Conservation (phyloP, 2,888 invertebrate genomes). For the Diarsia brunnea region DNA sequence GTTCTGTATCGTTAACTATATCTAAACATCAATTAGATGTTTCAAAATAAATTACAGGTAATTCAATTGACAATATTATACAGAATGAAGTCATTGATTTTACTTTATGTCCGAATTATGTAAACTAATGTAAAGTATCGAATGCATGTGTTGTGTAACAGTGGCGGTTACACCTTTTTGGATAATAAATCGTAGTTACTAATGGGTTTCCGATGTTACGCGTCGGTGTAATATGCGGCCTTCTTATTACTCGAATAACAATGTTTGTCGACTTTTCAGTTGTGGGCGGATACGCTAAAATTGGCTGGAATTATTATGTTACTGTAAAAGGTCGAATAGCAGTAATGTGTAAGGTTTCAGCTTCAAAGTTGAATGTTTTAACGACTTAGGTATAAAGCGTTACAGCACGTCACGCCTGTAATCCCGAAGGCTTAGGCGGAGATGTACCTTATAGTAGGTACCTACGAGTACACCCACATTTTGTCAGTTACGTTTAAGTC, state of each 20-base stretch:
- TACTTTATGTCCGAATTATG: conserved; percentile 63
- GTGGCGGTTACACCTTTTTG: conserved; percentile 39
- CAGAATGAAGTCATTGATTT: conserved; percentile 59
- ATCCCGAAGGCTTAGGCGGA: too few relatives aligned
- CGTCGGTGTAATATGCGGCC: conserved; percentile 70
- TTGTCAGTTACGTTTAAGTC: too few relatives aligned
- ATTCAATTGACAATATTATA: conserved; percentile 48
- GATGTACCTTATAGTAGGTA: too few relatives aligned
- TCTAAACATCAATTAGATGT: conserved; percentile 20
- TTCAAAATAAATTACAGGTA: conserved; percentile 42
- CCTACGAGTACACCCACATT: too few relatives aligned
- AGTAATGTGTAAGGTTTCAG: not conserved
- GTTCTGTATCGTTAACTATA: conserved; percentile 11
- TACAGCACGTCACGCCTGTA: too few relatives aligned
- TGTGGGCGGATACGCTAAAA: conserved; percentile 66
- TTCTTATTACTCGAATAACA: conserved; percentile 67
- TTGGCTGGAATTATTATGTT: conserved; percentile 50
- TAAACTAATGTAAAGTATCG: conserved; percentile 49
- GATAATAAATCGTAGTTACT: conserved; percentile 64
- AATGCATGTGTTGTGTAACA: conserved; percentile 47
- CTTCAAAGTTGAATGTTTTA: not conserved
- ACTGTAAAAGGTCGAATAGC: conserved; percentile 40
- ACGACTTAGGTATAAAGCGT: too few relatives aligned
- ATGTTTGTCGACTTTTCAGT: conserved; percentile 64
- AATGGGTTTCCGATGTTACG: conserved; percentile 73